Base-by-base conservation (phyloP, 2,113 vertebrate genomes). In the Chaetorhynchus papuensis region DNA sequence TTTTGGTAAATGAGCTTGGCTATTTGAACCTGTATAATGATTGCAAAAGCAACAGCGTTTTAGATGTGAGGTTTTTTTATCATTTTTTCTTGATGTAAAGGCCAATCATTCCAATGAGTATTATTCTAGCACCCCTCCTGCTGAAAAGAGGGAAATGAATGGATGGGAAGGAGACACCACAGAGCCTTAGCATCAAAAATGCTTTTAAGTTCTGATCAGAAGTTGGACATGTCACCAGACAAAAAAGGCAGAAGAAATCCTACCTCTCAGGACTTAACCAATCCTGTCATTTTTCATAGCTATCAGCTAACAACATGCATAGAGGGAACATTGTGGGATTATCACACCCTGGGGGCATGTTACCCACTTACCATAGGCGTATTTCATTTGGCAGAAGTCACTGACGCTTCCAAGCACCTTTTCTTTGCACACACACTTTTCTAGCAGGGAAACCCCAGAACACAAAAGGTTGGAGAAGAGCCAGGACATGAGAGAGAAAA, bases 351-450 rank as follows among this genome's bases (percentile, higher is more conserved):
- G 44, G 72, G 86, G 66, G 30, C 33, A 45, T 11, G 23, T 56
- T 44, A 27, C 13, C 39, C 84, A 97, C 98, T 98, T 97, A 99
- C 99, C 98, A 8, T 99, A 99, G 33, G 98, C 97, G 20, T 98
- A 98, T 96, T 99, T 98, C 96, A 97, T 98, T 92, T 98, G 98
- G 83, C 99, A 99, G 95, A 99, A 98, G 93, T 99, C 98, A 41
- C 97, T 95, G 13, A 97, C 92, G 0, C 97, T 98, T 91, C 98
- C 98, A 33, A 99, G 96, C 81, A 97, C 98, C 89, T 97, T 98
- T 94, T 99, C 98, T 92, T 99, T 99, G 95, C 99, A 99, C 89
- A 97, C 98, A 94, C 99, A 99, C 92, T 99, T 99, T 72, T 98
- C 99, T 99, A 97, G 81, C 42, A 72, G 49, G 49, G 21, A 24